Percentiles rank a stretch among this genome's conserved stretches.
Evolutionary conservation across 2,113 vertebrate genomes (phyloP).

Genomic region (Microcebus lehilahytsara): DNA sequence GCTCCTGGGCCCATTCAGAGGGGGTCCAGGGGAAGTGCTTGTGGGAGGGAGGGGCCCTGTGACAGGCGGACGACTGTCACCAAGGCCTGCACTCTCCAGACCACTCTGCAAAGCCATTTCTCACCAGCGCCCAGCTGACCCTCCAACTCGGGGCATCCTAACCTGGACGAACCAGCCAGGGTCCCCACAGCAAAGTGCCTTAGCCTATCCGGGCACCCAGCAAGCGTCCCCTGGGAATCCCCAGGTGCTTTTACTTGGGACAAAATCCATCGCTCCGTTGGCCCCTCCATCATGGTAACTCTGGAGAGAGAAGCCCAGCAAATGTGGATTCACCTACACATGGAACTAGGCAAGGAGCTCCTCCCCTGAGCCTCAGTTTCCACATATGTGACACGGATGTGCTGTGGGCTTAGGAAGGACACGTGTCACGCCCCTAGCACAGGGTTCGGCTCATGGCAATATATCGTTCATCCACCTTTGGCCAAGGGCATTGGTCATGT

Average conservation of each 20-base stretch:
- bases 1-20: background rate
- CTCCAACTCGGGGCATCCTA: background rate
- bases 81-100: background rate
- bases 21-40: background rate
- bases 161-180: background rate
- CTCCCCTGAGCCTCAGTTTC: background rate
- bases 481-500: background rate
- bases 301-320: background rate
- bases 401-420: background rate
- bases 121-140: background rate
- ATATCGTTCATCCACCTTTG: background rate
- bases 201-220: background rate
- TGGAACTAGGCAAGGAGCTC: background rate
- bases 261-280: background rate
- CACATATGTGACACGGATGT: rapidly evolving
- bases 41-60: rapidly evolving
- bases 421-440: background rate
- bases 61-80: rapidly evolving
- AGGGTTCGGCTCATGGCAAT: no score
- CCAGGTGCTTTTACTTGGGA: background rate
- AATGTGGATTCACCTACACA: background rate
- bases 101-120: background rate
- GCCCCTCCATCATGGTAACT: background rate
- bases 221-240: background rate
- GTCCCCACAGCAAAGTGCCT: background rate